A percentile compares a stretch with the other conserved stretches of the same genome.
Evolutionary conservation across 2,113 vertebrate genomes (phyloP).

Genomic region (Colius striatus): DNA sequence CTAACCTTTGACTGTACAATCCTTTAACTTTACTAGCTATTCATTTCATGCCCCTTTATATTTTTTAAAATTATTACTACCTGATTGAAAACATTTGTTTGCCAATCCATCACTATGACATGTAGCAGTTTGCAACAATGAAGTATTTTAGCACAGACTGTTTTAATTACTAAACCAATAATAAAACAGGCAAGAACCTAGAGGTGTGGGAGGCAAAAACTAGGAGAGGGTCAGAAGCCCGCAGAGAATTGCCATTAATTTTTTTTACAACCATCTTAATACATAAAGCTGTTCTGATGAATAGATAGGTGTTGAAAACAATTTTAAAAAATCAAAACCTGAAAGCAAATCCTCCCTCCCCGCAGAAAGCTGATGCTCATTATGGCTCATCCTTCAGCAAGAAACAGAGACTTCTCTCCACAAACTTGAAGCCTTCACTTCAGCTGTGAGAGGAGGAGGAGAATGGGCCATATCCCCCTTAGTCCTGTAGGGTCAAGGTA

Average conservation of each 20-base stretch:
- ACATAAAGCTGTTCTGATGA: background rate
- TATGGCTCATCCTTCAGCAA: background rate
- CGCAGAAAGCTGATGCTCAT: background rate
- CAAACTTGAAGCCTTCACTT: background rate
- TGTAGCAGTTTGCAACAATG: background rate
- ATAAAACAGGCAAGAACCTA: background rate
- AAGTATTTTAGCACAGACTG: background rate
- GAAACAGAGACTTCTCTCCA: background rate
- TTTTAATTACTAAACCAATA: conserved; percentile 39
- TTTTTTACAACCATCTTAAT: background rate
- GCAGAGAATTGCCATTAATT: background rate
- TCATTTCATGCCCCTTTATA: conserved; percentile 57
- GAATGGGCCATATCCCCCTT: background rate
- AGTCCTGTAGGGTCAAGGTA: background rate
- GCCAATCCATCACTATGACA: conserved; percentile 29
- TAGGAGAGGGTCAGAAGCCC: rapidly evolving
- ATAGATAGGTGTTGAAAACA: background rate
- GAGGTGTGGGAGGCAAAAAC: background rate
- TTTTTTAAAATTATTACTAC: conserved; percentile 54
- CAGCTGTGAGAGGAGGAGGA: background rate
- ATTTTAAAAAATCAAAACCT: background rate
- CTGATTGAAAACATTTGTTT: conserved; percentile 42
- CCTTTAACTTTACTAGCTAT: conserved; percentile 47
- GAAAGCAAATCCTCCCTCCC: background rate
- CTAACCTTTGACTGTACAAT: conserved; percentile 66